phyloP scores from a whole-genome alignment of 2,888 invertebrate species.

The Hetaerina titia region DNA sequence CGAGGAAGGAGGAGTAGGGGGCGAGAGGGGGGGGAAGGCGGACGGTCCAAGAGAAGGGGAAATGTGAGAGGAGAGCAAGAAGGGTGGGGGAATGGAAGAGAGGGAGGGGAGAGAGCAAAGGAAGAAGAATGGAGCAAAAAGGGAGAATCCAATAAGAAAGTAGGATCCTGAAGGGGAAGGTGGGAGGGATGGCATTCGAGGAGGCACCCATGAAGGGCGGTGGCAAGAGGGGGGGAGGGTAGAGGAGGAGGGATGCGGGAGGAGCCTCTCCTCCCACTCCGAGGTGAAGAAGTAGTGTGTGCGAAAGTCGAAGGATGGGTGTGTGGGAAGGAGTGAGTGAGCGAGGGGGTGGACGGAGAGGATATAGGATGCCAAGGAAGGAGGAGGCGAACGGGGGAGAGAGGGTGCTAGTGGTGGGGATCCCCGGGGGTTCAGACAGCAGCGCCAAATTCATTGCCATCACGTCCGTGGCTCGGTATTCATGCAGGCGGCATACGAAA shows the following conservation, averaged over 20 bases:
- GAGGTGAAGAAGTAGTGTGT: not conserved
- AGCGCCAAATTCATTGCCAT: slow-evolving; percentile 45
- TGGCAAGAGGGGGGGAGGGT: not conserved
- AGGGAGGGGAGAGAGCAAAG: not conserved
- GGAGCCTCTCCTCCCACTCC: not conserved
- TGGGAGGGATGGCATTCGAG: no score
- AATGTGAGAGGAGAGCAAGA: not conserved
- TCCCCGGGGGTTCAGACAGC: not conserved
- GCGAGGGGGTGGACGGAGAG: not conserved
- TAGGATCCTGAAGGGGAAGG: not conserved
- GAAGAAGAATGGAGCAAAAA: slow-evolving; percentile 3
- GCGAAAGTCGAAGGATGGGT: not conserved
- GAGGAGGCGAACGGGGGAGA: not conserved
- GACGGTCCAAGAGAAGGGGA: not conserved
- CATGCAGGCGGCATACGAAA: slow-evolving; percentile 65
- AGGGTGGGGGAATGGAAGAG: not conserved
- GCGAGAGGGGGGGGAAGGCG: not conserved
- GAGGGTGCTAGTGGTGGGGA: not conserved
- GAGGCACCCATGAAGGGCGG: no score
- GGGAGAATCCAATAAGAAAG: slow-evolving; percentile 20
- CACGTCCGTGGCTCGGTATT: slow-evolving; percentile 58
- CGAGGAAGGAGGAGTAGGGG: not conserved
- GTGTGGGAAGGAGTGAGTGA: not conserved
- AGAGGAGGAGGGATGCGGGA: not conserved
- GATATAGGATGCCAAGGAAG: not conserved